Conservation (phyloP, 2,888 invertebrate genomes). For the Campaea margaritaria region DNA sequence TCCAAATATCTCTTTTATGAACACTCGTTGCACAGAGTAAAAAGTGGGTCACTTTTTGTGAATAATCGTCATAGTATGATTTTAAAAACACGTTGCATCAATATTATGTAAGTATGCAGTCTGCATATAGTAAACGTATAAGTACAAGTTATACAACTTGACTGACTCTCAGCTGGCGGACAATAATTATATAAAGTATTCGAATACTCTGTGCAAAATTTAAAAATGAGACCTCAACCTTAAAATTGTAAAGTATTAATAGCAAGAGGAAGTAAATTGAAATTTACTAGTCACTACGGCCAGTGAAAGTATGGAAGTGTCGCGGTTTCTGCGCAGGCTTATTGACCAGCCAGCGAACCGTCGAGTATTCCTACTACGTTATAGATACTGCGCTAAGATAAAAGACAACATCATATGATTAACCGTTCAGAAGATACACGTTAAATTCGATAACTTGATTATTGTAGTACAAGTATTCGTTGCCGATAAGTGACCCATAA, state of each 20-base stretch:
- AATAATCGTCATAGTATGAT: not conserved
- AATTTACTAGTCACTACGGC: constrained; percentile 47
- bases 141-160: too few relatives aligned
- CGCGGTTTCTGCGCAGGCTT: constrained; percentile 53
- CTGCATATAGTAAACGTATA: not conserved
- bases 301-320: constrained; percentile 64
- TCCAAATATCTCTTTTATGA: not conserved
- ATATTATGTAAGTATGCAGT: too few relatives aligned
- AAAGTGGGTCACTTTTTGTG: constrained; percentile 23
- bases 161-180: too few relatives aligned
- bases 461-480: too few relatives aligned
- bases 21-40: constrained; percentile 5
- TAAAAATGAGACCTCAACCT: too few relatives aligned
- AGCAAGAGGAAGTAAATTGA: constrained; percentile 15
- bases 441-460: too few relatives aligned
- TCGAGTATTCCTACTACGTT: constrained; percentile 9
- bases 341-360: constrained; percentile 32
- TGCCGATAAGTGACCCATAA: not conserved
- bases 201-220: too few relatives aligned
- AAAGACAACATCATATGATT: constrained; percentile 3
- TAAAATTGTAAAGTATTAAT: not conserved
- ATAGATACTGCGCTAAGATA: constrained; percentile 14
- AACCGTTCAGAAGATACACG: too few relatives aligned
- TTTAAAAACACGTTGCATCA: not conserved
- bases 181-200: too few relatives aligned